phyloP scores from a whole-genome alignment of 2,888 invertebrate genomes.

The Dendrolimus houi region DNA sequence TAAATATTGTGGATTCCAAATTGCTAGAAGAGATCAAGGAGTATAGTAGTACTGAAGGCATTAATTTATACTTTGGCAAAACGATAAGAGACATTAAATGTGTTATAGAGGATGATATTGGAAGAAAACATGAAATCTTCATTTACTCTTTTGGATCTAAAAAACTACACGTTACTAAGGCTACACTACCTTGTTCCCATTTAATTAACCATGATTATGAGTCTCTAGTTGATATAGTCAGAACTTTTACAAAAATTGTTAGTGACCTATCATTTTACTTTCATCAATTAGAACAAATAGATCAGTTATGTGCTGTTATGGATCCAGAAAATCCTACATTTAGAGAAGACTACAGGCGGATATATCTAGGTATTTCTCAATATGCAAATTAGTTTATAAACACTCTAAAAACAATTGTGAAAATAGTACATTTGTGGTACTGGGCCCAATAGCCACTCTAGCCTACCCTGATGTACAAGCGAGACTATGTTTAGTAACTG shows the following conservation, averaged over 20 bases:
- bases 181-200: slow-evolving; percentile 38
- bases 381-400: background rate
- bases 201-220: slow-evolving; percentile 39
- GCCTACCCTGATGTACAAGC: too few relatives aligned
- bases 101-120: slow-evolving; percentile 30
- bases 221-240: slow-evolving; percentile 35
- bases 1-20: slow-evolving; percentile 34
- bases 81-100: slow-evolving; percentile 48
- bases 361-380: slow-evolving; percentile 40
- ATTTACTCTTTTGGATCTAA: slow-evolving; percentile 34
- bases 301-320: slow-evolving; percentile 43
- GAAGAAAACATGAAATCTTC: slow-evolving; percentile 42
- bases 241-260: slow-evolving; percentile 28
- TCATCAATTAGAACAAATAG: slow-evolving; percentile 47
- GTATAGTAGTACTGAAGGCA: slow-evolving; percentile 9
- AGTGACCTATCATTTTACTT: slow-evolving; percentile 41
- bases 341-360: slow-evolving; percentile 55
- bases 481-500: too few relatives aligned
- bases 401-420: slow-evolving; percentile 1
- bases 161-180: slow-evolving; percentile 31
- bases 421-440: background rate
- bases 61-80: slow-evolving; percentile 44
- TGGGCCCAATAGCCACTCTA: too few relatives aligned
- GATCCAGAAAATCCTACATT: slow-evolving; percentile 49
- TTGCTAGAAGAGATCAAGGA: slow-evolving; percentile 41